Evolutionary conservation across 2,888 invertebrate species (phyloP), one percentile per base, ranked within the genome.

Genomic region (Horisme vitalbata): DNA sequence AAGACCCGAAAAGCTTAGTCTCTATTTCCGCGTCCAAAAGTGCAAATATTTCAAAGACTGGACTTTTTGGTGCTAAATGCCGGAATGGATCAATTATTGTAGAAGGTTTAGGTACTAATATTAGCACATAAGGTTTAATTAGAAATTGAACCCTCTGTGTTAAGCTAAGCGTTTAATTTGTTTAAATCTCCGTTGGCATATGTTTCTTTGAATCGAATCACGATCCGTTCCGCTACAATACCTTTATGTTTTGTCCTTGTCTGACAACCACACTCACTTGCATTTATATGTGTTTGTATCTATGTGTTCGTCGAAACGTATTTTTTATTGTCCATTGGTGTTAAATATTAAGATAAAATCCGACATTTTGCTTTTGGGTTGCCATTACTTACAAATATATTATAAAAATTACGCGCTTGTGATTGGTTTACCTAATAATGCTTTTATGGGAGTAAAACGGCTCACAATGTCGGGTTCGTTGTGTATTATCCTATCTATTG

Each of bases 211-310:
- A 34, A 52, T 51, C 34, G 32, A 14, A 4, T 34, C 35, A 33
- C 20, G 33, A 44, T 33, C 10, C 9, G 38, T 70, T 71, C 81
- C 82, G 84, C 85, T 80, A 83, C 81, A 86, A 75, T 79, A 74
- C 76, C 76, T 71, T 67, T 70, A 44, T 65, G 64, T 67, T 65
- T 64, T 61, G 57, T 58, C 62, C 65, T 62, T 63, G 50, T 46
- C 47, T 43, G 49, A 78, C 75, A 86, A 86, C 88, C 88, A 89
- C 88, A 88, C 88, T 88, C 88, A 88, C 86, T 76, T 88, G 88
- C 88, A 89, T 88, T 79, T 80, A 82, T 81, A 63, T 66, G 65
- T 74, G 61, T 73, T 56, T 57, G 61, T 58, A 54, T 58, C 45
- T 54, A 54, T 56, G 52, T 55, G 35, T 54, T 41, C 45, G 56